Conservation (phyloP, 1,140 invertebrate genomes). For the Mactra quadrangularis region DNA sequence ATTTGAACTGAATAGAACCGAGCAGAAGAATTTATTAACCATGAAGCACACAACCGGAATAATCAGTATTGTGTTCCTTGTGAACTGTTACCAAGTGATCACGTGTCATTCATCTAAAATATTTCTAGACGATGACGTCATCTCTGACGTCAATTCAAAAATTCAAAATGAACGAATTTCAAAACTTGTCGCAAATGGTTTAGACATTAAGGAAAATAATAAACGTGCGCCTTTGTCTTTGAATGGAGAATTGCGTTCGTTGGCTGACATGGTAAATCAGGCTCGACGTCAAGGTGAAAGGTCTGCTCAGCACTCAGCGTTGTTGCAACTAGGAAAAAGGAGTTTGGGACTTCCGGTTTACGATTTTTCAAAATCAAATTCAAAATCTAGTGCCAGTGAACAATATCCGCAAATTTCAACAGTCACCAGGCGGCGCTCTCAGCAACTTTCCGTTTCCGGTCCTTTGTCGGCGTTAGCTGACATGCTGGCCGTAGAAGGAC, state of each 20-base stretch:
- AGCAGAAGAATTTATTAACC: too few species aligned
- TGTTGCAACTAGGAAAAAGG: conserved; percentile 25
- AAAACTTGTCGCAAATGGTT: not conserved
- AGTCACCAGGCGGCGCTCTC: conserved; percentile 20
- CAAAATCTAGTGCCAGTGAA: not conserved
- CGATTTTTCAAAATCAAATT: not conserved
- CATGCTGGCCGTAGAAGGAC: conserved; percentile 48
- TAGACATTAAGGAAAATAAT: not conserved
- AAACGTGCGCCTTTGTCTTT: conserved; percentile 34
- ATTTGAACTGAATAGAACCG: too few species aligned
- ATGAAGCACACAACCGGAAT: too few species aligned
- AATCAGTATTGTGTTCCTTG: too few species aligned
- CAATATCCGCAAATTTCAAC: not conserved
- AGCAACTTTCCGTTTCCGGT: conserved; percentile 56
- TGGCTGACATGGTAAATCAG: conserved; percentile 31
- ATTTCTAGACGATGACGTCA: conserved; percentile 21
- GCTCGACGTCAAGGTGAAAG: not conserved
- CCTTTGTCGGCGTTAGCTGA: conserved; percentile 53
- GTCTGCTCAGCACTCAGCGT: not conserved
- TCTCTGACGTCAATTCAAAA: not conserved
- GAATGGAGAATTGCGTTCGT: conserved; percentile 5
- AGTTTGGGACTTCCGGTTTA: conserved; percentile 15
- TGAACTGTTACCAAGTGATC: not conserved
- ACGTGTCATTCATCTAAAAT: not conserved
- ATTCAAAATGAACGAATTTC: not conserved